Evolutionary conservation across 2,113 vertebrate species (phyloP).

Genomic region (Gymnorhina tibicen): DNA sequence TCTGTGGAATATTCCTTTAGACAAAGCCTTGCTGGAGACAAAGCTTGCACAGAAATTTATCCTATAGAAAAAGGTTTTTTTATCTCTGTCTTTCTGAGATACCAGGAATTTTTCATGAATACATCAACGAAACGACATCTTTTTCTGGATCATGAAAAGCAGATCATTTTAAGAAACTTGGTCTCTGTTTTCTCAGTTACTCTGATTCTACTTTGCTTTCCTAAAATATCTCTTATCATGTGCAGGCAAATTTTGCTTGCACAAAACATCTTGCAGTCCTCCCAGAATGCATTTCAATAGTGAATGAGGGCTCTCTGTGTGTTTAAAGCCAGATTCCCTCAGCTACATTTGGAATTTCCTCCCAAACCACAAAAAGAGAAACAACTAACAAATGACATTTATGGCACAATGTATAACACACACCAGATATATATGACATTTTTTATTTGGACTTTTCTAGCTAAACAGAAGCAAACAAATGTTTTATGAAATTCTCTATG

Average conservation of each 20-base stretch:
- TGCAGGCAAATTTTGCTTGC: slow-evolving; percentile 17
- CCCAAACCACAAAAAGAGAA: slow-evolving; percentile 69
- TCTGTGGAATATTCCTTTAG: neutral
- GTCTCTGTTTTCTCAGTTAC: neutral
- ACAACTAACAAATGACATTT: slow-evolving; percentile 70
- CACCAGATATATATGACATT: slow-evolving; percentile 62
- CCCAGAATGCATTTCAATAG: slow-evolving; percentile 54
- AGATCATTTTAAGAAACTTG: neutral
- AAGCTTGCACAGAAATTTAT: neutral
- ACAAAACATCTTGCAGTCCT: slow-evolving; percentile 49
- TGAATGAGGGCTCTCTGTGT: slow-evolving; percentile 45
- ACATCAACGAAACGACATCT: accelerated
- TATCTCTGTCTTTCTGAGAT: neutral
- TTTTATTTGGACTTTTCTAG: slow-evolving; percentile 62
- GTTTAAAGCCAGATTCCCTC: slow-evolving; percentile 59
- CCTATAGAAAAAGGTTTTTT: neutral
- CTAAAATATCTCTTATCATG: slow-evolving; percentile 34
- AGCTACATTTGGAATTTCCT: slow-evolving; percentile 67
- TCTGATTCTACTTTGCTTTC: neutral
- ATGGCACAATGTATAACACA: slow-evolving; percentile 66
- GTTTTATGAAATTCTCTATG: slow-evolving; percentile 51
- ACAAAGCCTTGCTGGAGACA: neutral
- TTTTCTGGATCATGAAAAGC: neutral
- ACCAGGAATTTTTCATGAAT: neutral
- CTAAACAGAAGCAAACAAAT: slow-evolving; percentile 68